Evolutionary conservation across 1,140 invertebrate species (phyloP).

Genomic region (Chionoecetes opilio): DNA sequence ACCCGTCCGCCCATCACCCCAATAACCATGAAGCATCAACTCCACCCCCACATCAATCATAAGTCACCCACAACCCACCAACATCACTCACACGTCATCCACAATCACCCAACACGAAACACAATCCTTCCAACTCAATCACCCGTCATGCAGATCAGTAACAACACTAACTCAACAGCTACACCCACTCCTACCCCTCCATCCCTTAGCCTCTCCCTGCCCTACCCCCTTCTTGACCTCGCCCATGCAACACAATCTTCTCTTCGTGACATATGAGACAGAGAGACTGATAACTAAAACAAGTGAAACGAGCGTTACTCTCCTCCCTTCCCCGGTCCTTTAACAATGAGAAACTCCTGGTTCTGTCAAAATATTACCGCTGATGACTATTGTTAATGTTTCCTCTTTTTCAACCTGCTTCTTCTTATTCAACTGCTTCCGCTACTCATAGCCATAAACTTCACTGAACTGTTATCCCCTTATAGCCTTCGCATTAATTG

Average conservation of each 20-base stretch:
- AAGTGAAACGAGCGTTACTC: neutral
- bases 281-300: neutral
- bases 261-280: neutral
- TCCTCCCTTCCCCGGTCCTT: neutral
- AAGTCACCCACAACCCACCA: too few relatives aligned
- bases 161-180: neutral
- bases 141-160: neutral
- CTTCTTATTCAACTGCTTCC: neutral
- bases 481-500: neutral
- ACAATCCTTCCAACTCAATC: neutral
- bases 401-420: neutral
- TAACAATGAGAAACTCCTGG: neutral
- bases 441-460: neutral
- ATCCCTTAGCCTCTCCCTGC: neutral
- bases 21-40: neutral
- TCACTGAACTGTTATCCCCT: neutral
- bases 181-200: neutral
- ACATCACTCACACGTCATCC: neutral
- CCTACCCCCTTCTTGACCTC: neutral
- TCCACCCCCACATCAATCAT: too few relatives aligned
- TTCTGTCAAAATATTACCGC: neutral
- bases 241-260: constrained; percentile 3
- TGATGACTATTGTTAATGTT: too few relatives aligned
- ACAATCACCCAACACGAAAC: neutral
- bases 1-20: neutral